phyloP scores from a whole-genome alignment of 2,797 vertebrate species.

The Protonibea diacanthus region DNA sequence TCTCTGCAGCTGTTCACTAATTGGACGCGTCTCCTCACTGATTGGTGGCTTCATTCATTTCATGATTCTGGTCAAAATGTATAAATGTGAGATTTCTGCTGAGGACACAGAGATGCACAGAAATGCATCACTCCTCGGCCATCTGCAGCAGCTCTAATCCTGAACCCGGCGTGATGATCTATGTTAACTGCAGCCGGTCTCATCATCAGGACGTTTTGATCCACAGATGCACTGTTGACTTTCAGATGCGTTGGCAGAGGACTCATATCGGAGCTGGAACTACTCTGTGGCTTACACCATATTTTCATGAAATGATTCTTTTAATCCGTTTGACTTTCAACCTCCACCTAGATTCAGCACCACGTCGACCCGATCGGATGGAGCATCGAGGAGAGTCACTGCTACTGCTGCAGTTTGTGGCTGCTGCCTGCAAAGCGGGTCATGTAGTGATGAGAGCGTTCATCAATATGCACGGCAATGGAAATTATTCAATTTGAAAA shows the following conservation, averaged over 20 bases:
- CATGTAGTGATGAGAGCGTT: background rate
- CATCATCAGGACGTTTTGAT: constrained; percentile 17
- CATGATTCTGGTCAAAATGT: constrained; percentile 19
- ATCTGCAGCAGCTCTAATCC: constrained; percentile 56
- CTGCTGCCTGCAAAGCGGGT: constrained; percentile 28
- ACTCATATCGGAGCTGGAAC: constrained; percentile 17
- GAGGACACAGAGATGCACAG: background rate
- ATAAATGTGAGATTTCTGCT: background rate
- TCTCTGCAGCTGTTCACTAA: constrained; percentile 65
- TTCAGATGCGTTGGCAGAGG: too few relatives aligned
- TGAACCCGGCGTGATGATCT: constrained; percentile 20
- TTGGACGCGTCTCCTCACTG: constrained; percentile 37
- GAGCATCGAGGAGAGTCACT: constrained; percentile 5
- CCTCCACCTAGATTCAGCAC: constrained; percentile 50
- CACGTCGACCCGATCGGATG: background rate
- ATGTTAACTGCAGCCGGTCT: constrained; percentile 1
- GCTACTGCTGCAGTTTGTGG: constrained; percentile 9
- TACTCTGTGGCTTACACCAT: constrained; percentile 56
- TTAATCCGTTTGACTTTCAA: constrained; percentile 62
- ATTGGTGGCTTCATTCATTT: constrained; percentile 45
- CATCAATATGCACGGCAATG: background rate
- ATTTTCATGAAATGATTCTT: constrained; percentile 63
- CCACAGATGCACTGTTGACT: too few relatives aligned
- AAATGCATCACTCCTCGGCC: constrained; percentile 8
- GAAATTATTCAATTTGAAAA: too few relatives aligned